Base-by-base conservation (phyloP, 2,888 invertebrate species). In the Zootermopsis nevadensis region DNA sequence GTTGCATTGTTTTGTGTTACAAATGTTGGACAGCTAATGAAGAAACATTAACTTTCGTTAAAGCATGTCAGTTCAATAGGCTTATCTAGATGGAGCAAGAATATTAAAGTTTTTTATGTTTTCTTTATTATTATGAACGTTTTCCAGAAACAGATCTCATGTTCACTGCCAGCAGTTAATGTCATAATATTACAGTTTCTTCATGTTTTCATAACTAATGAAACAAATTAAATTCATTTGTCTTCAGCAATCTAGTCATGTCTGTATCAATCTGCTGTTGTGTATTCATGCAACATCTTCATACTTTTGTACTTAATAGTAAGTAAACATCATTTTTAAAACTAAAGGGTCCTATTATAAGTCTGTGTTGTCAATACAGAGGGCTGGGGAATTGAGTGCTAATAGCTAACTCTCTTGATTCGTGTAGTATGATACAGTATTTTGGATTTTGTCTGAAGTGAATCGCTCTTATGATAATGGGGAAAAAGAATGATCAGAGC, bases 171-270 rank as follows among this genome's bases (percentile, higher is more conserved):
- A 74, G 38, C 38, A 74, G 24, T 74, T 74, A n/a, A 22, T 31
- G 19, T 30, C 31, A 31, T 22, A 69, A 22, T 69, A 12, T 12
- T 74, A 10, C 33, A n/a, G 38, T 74, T 74, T 35, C 33, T 38
- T 74, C 38, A 42, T 74, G 33, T 38, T 33, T 38, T 30, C 74
- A 74, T 74, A 38, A 74, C 15, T 38, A 74, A 69, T 69, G 2
- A 31, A 30, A 69, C 27, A 31, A 31, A 69, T 22, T 69, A 38
- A 38, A 1, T 38, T 74, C 35, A 74, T 74, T n/a, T 74, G n/a
- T 74, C 8, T 38, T 74, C 74, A 74, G 38, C 38, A 42, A 74
- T 74, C 74, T 74, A 74, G 74, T 74, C 74, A 74, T 74, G 35
- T 8, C n/a, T 60, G n/a, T 60, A n/a, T 60, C 60, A 60, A 6